These are phyloP conservation scores for Diloba caeruleocephala DNA, from an alignment of 2,888 invertebrate species.

Conservation along the genomic window DNA sequence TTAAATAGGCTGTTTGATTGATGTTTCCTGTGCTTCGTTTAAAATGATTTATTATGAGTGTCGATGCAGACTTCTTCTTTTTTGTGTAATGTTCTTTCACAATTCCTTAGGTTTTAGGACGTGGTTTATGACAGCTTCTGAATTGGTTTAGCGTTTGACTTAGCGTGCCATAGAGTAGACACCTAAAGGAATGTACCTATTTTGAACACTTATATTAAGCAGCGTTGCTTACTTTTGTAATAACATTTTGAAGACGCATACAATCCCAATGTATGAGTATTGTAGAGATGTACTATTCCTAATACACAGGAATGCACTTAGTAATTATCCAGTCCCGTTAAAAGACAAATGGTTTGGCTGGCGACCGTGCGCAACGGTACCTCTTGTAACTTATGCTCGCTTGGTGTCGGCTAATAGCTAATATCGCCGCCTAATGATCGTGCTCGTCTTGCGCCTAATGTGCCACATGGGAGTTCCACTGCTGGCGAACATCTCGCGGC, in stretches of 20 bases:
- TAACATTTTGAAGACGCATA: neutral
- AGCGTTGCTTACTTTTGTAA: too few relatives aligned
- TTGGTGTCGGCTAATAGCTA: conserved; percentile 87
- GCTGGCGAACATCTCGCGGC: conserved; percentile 50
- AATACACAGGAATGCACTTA: conserved; percentile 49
- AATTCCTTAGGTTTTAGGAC: neutral
- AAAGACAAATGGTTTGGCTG: conserved; percentile 73
- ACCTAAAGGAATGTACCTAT: too few relatives aligned
- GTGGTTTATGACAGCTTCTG: neutral
- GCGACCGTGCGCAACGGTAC: conserved; percentile 70
- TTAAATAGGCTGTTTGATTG: conserved; percentile 26
- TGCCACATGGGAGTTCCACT: conserved; percentile 75
- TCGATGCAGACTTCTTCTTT: conserved; percentile 6
- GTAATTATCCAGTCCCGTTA: conserved; percentile 61
- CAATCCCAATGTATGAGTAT: conserved; percentile 7
- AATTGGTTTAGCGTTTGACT: too few relatives aligned
- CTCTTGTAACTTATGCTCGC: conserved; percentile 70
- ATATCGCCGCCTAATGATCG: conserved; percentile 88
- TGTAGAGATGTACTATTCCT: conserved; percentile 39
- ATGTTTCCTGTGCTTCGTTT: conserved; percentile 31
- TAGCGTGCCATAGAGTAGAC: too few relatives aligned
- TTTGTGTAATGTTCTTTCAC: conserved; percentile 8
- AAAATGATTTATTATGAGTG: conserved; percentile 35
- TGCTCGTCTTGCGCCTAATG: conserved; percentile 85
- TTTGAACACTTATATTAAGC: neutral